Percentiles rank a stretch among this genome's conserved stretches.
These are phyloP conservation scores for Achatina immaculata DNA, from an alignment of 1,140 invertebrate genomes.

Conservation along the genomic window DNA sequence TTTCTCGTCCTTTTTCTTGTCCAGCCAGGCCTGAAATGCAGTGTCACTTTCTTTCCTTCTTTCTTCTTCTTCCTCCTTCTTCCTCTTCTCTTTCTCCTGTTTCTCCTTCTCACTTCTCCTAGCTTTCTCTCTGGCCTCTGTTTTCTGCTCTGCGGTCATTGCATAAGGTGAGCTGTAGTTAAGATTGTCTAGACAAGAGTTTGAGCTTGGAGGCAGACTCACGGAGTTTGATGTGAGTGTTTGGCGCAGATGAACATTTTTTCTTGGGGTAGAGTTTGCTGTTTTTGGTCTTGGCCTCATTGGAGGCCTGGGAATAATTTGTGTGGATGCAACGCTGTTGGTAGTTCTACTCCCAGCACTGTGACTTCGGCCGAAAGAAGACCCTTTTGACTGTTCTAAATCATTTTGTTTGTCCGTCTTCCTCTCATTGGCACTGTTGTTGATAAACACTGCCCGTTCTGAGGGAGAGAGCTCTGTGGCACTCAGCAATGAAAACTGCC, in stretches of 20 bases:
- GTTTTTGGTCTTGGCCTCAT: constrained; percentile 52
- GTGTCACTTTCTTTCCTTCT: constrained; percentile 17
- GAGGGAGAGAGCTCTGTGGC: constrained; percentile 58
- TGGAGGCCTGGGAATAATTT: constrained; percentile 53
- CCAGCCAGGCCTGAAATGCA: constrained; percentile 42
- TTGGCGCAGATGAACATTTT: constrained; percentile 9
- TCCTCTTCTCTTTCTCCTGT: constrained; percentile 31
- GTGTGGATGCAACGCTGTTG: too few species aligned
- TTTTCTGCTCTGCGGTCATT: constrained; percentile 45
- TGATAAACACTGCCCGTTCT: constrained; percentile 38
- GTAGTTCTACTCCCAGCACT: neutral
- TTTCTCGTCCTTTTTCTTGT: constrained; percentile 20
- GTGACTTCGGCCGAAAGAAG: neutral
- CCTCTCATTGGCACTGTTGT: constrained; percentile 13
- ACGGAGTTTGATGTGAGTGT: constrained; percentile 33
- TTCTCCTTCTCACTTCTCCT: constrained; percentile 34
- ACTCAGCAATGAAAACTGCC: constrained; percentile 64
- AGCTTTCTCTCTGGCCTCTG: constrained; percentile 18
- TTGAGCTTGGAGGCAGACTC: neutral
- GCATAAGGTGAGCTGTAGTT: constrained; percentile 65
- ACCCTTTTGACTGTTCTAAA: neutral
- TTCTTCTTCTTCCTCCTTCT: constrained; percentile 36
- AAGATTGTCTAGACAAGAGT: constrained; percentile 43
- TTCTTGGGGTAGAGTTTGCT: constrained; percentile 4
- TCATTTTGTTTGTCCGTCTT: constrained; percentile 19